Evolutionary conservation across 2,113 vertebrate genomes (phyloP), one percentile per base, ranked within the genome.

Genomic region (Cacatua alba): DNA sequence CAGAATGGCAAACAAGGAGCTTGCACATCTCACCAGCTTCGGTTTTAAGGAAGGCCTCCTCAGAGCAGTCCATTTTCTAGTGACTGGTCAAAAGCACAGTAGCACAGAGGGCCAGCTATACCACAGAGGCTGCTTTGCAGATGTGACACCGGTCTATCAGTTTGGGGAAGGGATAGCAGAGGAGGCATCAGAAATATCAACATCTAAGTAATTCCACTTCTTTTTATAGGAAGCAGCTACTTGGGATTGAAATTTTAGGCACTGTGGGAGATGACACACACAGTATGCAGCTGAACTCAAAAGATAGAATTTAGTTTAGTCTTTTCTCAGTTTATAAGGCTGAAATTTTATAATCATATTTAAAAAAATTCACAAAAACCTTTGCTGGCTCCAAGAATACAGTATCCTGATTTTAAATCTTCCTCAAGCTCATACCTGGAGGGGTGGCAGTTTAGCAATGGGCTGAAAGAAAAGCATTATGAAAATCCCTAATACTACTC

Each of bases 61-160:
- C 46, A 62, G 31, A 86, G 18, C 74, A 64, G 64, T 49, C 77
- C 20, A 7, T 84, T 74, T 78, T 13, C 67, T 55, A 49, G 13
- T 43, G 39, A 35, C 72, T 53, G 26, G 14, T n/a, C 43, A 67
- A 77, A 70, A 28, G 35, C 55, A 49, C n/a, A 31, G n/a, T 7
- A 68, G 39, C 39, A 77, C 23, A 48, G 19, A 44, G 21, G 31
- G 15, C 55, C 49, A 65, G 77, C 29, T 59, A 21, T 13, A 69
- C 7, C 60, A 71, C 33, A 59, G 53, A 44, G 21, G 41, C 55
- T 92, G 68, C 53, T 88, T 81, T 77, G 52, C 37, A 77, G 41
- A 41, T 1, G 2, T 29, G 23, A 35, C n/a, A 68, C 13, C 7
- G 13, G 8, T 62, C 69, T 10, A 44, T 31, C 60, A 26, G 0